These are phyloP conservation scores for Labeo catla DNA, from an alignment of 2,113 vertebrate genomes.

Conservation along the genomic window DNA sequence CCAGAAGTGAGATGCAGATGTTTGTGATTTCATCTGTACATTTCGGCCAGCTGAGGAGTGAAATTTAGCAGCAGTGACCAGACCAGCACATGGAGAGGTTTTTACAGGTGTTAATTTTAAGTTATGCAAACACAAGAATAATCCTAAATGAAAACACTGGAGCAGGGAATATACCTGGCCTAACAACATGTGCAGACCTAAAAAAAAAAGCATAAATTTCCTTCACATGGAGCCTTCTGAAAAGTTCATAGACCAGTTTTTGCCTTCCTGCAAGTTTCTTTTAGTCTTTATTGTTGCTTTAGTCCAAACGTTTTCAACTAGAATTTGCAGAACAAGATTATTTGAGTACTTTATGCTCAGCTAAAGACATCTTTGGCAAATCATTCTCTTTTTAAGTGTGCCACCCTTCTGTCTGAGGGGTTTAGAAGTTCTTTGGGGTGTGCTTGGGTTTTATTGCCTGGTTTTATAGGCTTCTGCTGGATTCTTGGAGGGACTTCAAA, in stretches of 20 bases:
- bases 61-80: not conserved
- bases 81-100: not conserved
- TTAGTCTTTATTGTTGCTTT: not conserved
- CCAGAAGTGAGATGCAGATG: not conserved
- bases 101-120: slow-evolving; percentile 62
- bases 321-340: not conserved
- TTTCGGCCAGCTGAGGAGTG: not conserved
- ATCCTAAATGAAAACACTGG: slow-evolving; percentile 47
- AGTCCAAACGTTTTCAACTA: not conserved
- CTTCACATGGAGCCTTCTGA: not conserved
- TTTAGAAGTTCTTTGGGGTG: slow-evolving; percentile 57
- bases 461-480: slow-evolving; percentile 79
- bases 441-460: slow-evolving; percentile 73
- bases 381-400: not conserved
- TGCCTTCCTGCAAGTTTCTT: not conserved
- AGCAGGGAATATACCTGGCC: not conserved
- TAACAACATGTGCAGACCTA: not conserved
- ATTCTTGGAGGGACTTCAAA: slow-evolving; percentile 81
- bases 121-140: slow-evolving; percentile 52
- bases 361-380: not conserved
- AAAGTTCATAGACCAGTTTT: not conserved
- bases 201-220: not conserved
- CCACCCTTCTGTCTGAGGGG: slow-evolving; percentile 43
- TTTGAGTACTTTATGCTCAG: not conserved
- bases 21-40: not conserved